A percentile compares a stretch with the other conserved stretches of the same genome.
phyloP scores from a whole-genome alignment of 2,888 invertebrate genomes.

The Quadroppia sp. region DNA sequence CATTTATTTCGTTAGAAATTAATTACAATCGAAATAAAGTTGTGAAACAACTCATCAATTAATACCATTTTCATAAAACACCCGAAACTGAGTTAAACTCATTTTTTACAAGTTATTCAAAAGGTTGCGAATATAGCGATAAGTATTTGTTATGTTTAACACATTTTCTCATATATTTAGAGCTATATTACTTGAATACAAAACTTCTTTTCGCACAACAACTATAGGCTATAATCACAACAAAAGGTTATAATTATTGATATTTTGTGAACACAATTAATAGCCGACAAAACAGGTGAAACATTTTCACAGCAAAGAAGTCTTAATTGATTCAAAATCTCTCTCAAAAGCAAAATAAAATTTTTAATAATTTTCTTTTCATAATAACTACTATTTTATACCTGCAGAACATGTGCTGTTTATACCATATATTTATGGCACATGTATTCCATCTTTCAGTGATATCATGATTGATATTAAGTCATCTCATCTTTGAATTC shows the following conservation, averaged over 20 bases:
- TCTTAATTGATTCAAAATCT: constrained; percentile 1
- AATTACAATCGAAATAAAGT: too few relatives aligned
- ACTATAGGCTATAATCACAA: too few relatives aligned
- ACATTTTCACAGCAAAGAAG: neutral
- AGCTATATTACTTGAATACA: too few relatives aligned
- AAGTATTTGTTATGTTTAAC: too few relatives aligned
- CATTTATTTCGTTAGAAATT: too few relatives aligned
- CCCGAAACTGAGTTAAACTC: neutral
- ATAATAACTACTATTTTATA: neutral
- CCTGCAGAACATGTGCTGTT: neutral
- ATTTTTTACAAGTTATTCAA: too few relatives aligned
- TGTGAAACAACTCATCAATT: neutral
- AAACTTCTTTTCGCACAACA: too few relatives aligned
- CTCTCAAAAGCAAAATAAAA: neutral
- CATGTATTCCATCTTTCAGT: neutral
- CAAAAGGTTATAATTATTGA: constrained; percentile 8
- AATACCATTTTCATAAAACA: neutral
- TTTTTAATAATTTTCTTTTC: constrained; percentile 13
- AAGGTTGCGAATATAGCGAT: too few relatives aligned
- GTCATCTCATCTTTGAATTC: constrained; percentile 19
- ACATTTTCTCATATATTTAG: too few relatives aligned
- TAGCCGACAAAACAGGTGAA: constrained; percentile 34
- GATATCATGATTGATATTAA: constrained; percentile 20
- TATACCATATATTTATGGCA: neutral
- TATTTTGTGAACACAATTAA: constrained; percentile 28